Conservation (phyloP, 2,113 vertebrate species). For the Acrocephalus arundinaceus region DNA sequence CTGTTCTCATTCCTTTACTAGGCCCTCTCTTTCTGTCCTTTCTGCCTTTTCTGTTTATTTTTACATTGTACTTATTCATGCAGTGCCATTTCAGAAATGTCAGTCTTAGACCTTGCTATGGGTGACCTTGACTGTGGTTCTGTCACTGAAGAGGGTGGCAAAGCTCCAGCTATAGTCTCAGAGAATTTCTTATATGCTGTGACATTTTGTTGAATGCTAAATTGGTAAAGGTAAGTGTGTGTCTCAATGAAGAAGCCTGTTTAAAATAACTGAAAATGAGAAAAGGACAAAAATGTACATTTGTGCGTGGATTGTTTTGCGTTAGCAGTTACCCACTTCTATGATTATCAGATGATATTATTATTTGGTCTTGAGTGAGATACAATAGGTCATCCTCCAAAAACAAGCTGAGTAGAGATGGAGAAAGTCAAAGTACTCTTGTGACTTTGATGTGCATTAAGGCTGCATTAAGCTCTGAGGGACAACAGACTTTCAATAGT, state of each 20-base stretch:
- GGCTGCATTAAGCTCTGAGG: neutral
- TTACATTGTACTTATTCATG: neutral
- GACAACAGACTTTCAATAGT: neutral
- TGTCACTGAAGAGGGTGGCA: neutral
- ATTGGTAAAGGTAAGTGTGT: neutral
- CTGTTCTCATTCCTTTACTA: neutral
- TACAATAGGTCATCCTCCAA: neutral
- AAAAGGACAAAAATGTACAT: neutral
- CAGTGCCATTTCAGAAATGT: constrained; percentile 35
- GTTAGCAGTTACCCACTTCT: neutral
- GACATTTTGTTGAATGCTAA: neutral
- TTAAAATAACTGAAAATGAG: neutral
- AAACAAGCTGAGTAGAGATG: neutral
- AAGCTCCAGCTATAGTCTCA: neutral
- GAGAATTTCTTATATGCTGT: neutral
- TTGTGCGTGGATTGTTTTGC: neutral
- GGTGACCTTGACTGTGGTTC: neutral
- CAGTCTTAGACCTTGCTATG: neutral
- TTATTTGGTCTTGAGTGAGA: neutral
- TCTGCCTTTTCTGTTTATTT: neutral
- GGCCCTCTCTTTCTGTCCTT: neutral
- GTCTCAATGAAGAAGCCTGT: neutral
- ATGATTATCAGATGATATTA: neutral
- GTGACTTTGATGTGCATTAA: neutral
- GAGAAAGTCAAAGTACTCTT: neutral